Evolutionary conservation across 2,113 vertebrate genomes (phyloP).

Genomic region (Junco hyemalis): DNA sequence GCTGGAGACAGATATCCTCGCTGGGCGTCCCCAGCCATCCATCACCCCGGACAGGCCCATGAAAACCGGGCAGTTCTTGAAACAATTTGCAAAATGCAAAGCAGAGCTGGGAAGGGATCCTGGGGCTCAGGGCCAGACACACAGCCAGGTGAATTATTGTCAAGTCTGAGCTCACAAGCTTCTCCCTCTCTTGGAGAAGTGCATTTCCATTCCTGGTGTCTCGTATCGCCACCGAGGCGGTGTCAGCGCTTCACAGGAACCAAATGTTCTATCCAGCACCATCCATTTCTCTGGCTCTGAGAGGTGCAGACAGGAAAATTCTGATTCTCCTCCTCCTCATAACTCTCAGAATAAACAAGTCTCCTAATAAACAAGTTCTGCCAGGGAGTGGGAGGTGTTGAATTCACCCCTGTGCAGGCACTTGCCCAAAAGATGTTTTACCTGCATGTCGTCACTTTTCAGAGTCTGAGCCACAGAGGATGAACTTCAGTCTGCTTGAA

Average conservation of each 20-base stretch:
- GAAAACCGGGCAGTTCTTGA: neutral
- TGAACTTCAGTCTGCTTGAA: neutral
- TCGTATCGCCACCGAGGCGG: neutral
- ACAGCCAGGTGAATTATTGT: constrained; percentile 2
- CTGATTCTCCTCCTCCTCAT: neutral
- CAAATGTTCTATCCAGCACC: neutral
- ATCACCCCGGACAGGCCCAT: neutral
- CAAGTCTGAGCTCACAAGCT: neutral
- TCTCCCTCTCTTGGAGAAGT: neutral
- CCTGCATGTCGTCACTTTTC: neutral
- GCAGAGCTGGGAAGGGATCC: neutral
- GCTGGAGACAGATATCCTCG: constrained; percentile 48
- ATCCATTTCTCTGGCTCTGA: neutral
- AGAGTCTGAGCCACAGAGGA: neutral
- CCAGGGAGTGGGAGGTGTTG: neutral
- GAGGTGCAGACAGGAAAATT: neutral
- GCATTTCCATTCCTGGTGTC: neutral
- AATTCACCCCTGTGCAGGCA: neutral
- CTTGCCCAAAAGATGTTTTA: neutral
- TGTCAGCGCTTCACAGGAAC: neutral
- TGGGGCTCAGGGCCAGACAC: neutral
- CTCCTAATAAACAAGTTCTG: neutral
- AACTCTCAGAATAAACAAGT: neutral
- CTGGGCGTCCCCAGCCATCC: neutral
- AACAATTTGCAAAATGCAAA: constrained; percentile 25